Base-by-base conservation (phyloP, 2,113 vertebrate genomes). In the Upupa epops region DNA sequence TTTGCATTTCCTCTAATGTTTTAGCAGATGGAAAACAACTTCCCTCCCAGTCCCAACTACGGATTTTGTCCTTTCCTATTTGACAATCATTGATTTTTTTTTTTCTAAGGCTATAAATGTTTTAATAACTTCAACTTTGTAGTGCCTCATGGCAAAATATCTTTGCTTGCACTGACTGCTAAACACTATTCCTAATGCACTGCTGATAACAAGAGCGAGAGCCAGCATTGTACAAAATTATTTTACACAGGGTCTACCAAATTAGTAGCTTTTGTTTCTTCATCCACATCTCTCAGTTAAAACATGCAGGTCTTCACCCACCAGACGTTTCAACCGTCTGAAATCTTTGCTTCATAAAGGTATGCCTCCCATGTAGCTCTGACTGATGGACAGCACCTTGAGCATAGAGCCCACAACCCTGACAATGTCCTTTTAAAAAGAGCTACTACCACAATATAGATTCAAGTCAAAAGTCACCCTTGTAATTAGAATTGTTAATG, bases 121-220 rank as follows among this genome's bases (percentile, higher is more conserved):
- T 96, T 96, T 96, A 96, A 96, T 96, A 95, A 94, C 91, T 95
- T 96, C 90, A 92, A 90, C 72, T 95, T 91, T 77, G 81, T 90
- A 95, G 78, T 91, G 93, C 90, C 86, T 95, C 49, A 32, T 95
- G 87, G 95, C 90, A 93, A 96, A 94, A 96, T 94, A 83, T 83
- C 80, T 94, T 92, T 65, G 52, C 88, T 94, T 70, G 76, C 63
- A 8, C 52, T 86, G 96, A 91, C 89, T 92, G 79, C 83, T 93
- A 92, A 93, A 83, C 77, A 58, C 84, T 55, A 34, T 40, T 93
- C 73, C 83, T 91, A 95, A 89, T 75, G 69, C 81, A 68, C 78
- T 83, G n/a, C 54, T 83, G 66, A 74, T 86, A 95, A 91, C 64
- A 18, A 65, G 26, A 89, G 63, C 78, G 75, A 74, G 17, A 87